Conservation (phyloP, 2,888 invertebrate genomes). For the Branchipolynoe longqiensis region DNA sequence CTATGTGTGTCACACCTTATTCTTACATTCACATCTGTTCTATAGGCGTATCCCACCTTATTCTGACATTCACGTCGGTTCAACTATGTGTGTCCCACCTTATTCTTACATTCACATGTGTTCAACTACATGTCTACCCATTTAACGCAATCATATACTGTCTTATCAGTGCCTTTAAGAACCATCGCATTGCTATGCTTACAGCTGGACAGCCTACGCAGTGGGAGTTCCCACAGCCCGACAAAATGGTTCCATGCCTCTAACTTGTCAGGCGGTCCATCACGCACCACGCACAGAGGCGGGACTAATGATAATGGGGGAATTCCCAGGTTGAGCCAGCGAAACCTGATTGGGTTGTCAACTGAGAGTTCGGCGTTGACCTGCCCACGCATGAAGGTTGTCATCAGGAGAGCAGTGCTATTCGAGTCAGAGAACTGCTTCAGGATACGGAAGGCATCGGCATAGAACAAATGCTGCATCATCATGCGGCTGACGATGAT, state of each 20-base stretch:
- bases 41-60: too few species aligned
- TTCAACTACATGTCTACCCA: too few species aligned
- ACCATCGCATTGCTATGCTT: not conserved
- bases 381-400: slow-evolving; percentile 61
- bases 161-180: slow-evolving; percentile 15
- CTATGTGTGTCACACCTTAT: too few species aligned
- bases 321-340: slow-evolving; percentile 67
- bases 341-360: slow-evolving; percentile 66
- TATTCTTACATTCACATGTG: too few species aligned
- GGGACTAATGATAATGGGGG: slow-evolving; percentile 66
- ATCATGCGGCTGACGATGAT: slow-evolving; percentile 67
- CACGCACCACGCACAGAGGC: slow-evolving; percentile 65
- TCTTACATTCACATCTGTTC: too few species aligned
- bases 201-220: slow-evolving; percentile 61
- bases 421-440: slow-evolving; percentile 62
- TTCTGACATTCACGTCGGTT: too few species aligned
- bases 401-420: slow-evolving; percentile 63
- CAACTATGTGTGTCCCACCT: too few species aligned
- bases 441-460: slow-evolving; percentile 63
- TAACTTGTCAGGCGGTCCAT: slow-evolving; percentile 65
- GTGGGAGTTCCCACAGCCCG: slow-evolving; percentile 67
- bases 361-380: slow-evolving; percentile 64
- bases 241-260: slow-evolving; percentile 67
- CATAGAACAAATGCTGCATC: slow-evolving; percentile 66
- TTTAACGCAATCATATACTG: slow-evolving; percentile 28